Percentiles rank a stretch among this genome's conserved stretches.
Conservation (phyloP, 2,797 vertebrate genomes). For the Rhyacichthys aspro region DNA sequence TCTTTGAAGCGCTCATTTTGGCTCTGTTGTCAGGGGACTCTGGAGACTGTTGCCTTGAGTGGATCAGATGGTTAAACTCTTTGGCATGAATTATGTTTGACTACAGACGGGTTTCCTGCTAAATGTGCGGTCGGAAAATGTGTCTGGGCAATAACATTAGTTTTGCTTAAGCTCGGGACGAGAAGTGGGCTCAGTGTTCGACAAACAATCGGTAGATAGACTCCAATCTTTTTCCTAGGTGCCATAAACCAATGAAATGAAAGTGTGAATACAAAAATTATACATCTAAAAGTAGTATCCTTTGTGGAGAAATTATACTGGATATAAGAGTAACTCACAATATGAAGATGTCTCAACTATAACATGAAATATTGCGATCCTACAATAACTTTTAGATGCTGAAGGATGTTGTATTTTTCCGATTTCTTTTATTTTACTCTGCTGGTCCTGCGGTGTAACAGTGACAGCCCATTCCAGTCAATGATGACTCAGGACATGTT, state of each 20-base stretch:
- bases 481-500: too few relatives aligned
- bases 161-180: neutral
- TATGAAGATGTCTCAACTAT: too few relatives aligned
- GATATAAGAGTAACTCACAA: too few relatives aligned
- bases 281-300: too few relatives aligned
- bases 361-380: too few relatives aligned
- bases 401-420: too few relatives aligned
- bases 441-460: too few relatives aligned
- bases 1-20: neutral
- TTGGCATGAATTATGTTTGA: neutral
- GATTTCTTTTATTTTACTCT: too few relatives aligned
- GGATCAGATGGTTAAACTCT: neutral
- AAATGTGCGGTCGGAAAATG: conserved; percentile 3
- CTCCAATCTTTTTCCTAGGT: neutral
- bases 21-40: conserved; percentile 1
- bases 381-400: too few relatives aligned
- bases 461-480: too few relatives aligned
- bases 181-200: neutral
- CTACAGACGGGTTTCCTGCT: neutral
- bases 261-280: neutral
- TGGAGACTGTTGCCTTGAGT: neutral
- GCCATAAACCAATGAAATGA: neutral
- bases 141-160: conserved; percentile 7
- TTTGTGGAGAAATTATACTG: too few relatives aligned
- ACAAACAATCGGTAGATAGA: neutral